phyloP scores from a whole-genome alignment of 2,113 vertebrate genomes.

The Urocolius indicus region DNA sequence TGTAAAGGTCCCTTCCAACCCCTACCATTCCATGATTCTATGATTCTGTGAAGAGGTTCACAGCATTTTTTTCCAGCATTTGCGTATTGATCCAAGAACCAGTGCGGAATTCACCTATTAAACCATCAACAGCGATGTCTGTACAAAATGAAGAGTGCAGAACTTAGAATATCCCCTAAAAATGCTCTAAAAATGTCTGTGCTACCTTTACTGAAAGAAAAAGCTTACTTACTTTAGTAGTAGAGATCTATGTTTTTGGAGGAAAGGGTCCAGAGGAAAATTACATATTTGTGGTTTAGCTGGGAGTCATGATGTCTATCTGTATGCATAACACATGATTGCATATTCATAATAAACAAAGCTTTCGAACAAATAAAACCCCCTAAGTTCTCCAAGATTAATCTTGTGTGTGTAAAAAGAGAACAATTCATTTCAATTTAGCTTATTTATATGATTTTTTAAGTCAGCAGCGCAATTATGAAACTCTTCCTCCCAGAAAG shows the following conservation, averaged over 20 bases:
- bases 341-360: conserved; percentile 46
- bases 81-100: background rate
- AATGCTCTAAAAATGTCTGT: conserved; percentile 21
- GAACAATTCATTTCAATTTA: background rate
- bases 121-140: background rate
- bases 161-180: background rate
- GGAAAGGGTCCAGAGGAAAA: conserved; percentile 64
- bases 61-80: background rate
- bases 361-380: conserved; percentile 16
- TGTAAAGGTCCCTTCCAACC: no score
- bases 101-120: background rate
- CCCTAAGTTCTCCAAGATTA: background rate
- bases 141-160: background rate
- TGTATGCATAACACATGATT: conserved; percentile 9
- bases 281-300: conserved; percentile 60
- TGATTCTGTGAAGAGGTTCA: background rate
- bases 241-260: conserved; percentile 50
- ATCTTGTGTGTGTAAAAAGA: background rate
- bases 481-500: background rate
- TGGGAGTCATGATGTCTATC: conserved; percentile 61
- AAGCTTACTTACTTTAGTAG: conserved; percentile 34
- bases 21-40: no score
- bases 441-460: background rate
- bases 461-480: background rate
- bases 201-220: conserved; percentile 2